phyloP scores from a whole-genome alignment of 1,140 invertebrate species.

The Anoplolepis gracilipes region DNA sequence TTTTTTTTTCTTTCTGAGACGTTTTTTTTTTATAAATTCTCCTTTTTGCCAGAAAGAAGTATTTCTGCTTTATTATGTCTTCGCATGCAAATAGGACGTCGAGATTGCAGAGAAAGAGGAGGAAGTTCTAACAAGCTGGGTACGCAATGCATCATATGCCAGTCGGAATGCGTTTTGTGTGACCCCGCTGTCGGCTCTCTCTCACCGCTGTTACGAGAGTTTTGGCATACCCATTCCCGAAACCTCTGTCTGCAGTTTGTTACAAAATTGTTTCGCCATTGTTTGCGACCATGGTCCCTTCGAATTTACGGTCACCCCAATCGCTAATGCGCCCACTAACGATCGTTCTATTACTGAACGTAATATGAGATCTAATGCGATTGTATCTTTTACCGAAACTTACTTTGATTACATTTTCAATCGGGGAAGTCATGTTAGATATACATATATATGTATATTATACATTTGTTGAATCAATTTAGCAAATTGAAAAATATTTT shows the following conservation, averaged over 20 bases:
- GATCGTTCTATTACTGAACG: slow-evolving; percentile 68
- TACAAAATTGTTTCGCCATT: slow-evolving; percentile 78
- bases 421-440: background rate
- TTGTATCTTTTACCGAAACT: slow-evolving; percentile 37
- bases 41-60: background rate
- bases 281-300: slow-evolving; percentile 67
- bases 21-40: too few species aligned
- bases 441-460: too few species aligned
- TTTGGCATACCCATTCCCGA: slow-evolving; percentile 28
- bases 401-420: background rate
- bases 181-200: slow-evolving; percentile 27
- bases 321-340: slow-evolving; percentile 73
- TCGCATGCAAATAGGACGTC: background rate
- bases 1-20: background rate
- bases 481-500: background rate
- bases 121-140: slow-evolving; percentile 49
- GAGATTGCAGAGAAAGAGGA: slow-evolving; percentile 1
- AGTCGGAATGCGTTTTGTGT: slow-evolving; percentile 66
- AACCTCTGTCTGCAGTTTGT: slow-evolving; percentile 63
- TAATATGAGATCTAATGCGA: slow-evolving; percentile 24
- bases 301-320: slow-evolving; percentile 70
- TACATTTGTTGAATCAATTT: background rate
- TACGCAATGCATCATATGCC: slow-evolving; percentile 61
- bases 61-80: background rate
- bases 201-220: slow-evolving; percentile 58